These are phyloP conservation scores for Salvelinus sp. DNA, from an alignment of 2,113 vertebrate genomes.

Conservation along the genomic window DNA sequence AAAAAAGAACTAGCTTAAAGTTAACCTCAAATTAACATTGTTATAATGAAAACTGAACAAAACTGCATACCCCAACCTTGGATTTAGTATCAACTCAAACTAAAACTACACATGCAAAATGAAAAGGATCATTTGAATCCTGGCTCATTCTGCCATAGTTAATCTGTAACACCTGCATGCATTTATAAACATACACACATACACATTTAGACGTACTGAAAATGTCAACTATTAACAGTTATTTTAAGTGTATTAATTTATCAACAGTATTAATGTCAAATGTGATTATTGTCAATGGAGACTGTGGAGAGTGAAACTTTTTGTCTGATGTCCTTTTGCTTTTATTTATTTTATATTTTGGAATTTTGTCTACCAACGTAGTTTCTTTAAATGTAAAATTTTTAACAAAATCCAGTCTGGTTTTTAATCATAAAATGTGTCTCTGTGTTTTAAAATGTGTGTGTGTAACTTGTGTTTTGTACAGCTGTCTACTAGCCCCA, in stretches of 20 bases:
- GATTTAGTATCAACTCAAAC: conserved; percentile 31
- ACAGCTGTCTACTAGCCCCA: too few relatives aligned
- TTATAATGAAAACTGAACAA: neutral
- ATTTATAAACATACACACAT: conserved; percentile 66
- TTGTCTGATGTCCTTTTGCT: conserved; percentile 61
- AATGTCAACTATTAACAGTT: conserved; percentile 53
- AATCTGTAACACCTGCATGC: conserved; percentile 73
- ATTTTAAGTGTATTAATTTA: conserved; percentile 72
- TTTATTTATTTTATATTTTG: conserved; percentile 71
- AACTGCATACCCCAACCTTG: conserved; percentile 32
- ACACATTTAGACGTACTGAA: conserved; percentile 59
- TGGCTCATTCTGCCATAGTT: conserved; percentile 57
- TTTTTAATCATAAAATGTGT: conserved; percentile 78
- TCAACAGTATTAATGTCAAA: conserved; percentile 77
- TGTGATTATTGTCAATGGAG: conserved; percentile 71
- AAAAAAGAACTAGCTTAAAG: conserved; percentile 22
- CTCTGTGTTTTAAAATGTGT: conserved; percentile 68
- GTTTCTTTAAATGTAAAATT: conserved; percentile 74
- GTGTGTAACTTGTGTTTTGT: conserved; percentile 7
- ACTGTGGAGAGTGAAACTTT: conserved; percentile 62
- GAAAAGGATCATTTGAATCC: conserved; percentile 28
- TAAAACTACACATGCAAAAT: conserved; percentile 35
- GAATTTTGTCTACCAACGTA: conserved; percentile 71
- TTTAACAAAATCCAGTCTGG: conserved; percentile 66
- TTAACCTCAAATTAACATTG: conserved; percentile 22